These are phyloP conservation scores for Colletes gigas DNA, from an alignment of 1,140 invertebrate species.

Conservation along the genomic window DNA sequence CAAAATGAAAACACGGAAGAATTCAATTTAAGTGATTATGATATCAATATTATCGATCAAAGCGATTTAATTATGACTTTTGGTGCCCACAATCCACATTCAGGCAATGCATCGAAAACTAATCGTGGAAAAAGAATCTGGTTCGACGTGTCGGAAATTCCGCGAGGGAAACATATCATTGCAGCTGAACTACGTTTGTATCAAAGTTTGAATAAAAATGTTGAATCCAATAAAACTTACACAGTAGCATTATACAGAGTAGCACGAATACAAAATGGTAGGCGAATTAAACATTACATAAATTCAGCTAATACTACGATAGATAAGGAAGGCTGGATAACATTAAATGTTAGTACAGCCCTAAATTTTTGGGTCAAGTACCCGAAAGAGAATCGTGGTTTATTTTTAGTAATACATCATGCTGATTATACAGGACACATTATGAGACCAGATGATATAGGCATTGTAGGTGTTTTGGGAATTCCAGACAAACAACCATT, in stretches of 20 bases:
- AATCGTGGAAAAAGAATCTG: slow-evolving; percentile 90
- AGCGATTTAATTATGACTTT: slow-evolving; percentile 95
- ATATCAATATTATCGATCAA: slow-evolving; percentile 87
- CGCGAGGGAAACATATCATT: slow-evolving; percentile 86
- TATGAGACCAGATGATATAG: slow-evolving; percentile 88
- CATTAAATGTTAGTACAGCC: slow-evolving; percentile 87
- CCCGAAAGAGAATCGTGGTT: slow-evolving; percentile 88
- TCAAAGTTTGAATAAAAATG: slow-evolving; percentile 25
- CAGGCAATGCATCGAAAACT: slow-evolving; percentile 78
- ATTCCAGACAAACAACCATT: slow-evolving; percentile 91
- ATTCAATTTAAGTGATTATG: slow-evolving; percentile 86
- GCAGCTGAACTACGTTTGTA: slow-evolving; percentile 91
- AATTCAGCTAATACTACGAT: slow-evolving; percentile 80
- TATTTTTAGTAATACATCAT: slow-evolving; percentile 87
- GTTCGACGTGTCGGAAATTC: slow-evolving; percentile 92
- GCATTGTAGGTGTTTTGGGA: slow-evolving; percentile 86
- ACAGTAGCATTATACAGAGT: slow-evolving; percentile 52
- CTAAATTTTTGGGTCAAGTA: slow-evolving; percentile 87
- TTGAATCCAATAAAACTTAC: slow-evolving; percentile 27
- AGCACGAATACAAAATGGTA: slow-evolving; percentile 37
- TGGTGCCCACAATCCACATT: slow-evolving; percentile 84
- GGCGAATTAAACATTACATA: slow-evolving; percentile 83
- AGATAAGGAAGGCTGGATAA: slow-evolving; percentile 87
- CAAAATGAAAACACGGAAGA: slow-evolving; percentile 74
- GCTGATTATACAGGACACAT: slow-evolving; percentile 84